Evolutionary conservation across 2,888 invertebrate genomes (phyloP).

Genomic region (Lagria hirta): DNA sequence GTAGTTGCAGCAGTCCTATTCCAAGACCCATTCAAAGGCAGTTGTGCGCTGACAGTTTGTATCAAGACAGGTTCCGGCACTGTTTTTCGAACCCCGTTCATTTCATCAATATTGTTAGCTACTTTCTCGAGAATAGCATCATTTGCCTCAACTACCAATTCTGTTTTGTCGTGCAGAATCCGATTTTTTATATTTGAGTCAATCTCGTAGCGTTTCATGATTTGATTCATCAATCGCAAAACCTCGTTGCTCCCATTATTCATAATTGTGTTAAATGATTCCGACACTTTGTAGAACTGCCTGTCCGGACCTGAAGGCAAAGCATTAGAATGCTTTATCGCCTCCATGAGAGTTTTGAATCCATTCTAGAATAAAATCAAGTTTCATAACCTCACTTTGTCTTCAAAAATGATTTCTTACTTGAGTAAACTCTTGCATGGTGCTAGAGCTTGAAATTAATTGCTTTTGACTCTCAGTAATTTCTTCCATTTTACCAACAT

Average conservation of each 20-base stretch:
- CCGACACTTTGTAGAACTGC: slow-evolving; percentile 74
- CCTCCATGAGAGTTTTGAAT: slow-evolving; percentile 65
- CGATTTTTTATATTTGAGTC: slow-evolving; percentile 60
- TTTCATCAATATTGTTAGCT: slow-evolving; percentile 70
- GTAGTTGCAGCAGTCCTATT: slow-evolving; percentile 53
- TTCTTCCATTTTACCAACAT: too few relatives aligned
- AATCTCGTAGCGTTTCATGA: slow-evolving; percentile 60
- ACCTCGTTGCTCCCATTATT: slow-evolving; percentile 66
- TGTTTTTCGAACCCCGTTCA: slow-evolving; percentile 62
- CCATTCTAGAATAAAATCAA: slow-evolving; percentile 60
- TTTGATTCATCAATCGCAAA: slow-evolving; percentile 60
- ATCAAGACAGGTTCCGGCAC: slow-evolving; percentile 57
- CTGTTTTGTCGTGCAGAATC: slow-evolving; percentile 68
- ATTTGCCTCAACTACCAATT: slow-evolving; percentile 78
- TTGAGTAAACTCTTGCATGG: too few relatives aligned
- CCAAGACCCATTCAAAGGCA: slow-evolving; percentile 63
- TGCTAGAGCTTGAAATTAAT: too few relatives aligned
- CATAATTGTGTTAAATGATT: slow-evolving; percentile 69
- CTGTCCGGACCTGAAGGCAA: slow-evolving; percentile 72
- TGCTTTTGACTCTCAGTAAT: too few relatives aligned
- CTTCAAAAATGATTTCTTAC: too few relatives aligned
- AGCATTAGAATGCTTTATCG: slow-evolving; percentile 69
- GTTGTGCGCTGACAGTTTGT: slow-evolving; percentile 50
- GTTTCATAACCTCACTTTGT: slow-evolving; percentile 26
- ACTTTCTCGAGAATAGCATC: slow-evolving; percentile 81